Base-by-base conservation (phyloP, 2,113 vertebrate species). In the Aphelocoma coerulescens region DNA sequence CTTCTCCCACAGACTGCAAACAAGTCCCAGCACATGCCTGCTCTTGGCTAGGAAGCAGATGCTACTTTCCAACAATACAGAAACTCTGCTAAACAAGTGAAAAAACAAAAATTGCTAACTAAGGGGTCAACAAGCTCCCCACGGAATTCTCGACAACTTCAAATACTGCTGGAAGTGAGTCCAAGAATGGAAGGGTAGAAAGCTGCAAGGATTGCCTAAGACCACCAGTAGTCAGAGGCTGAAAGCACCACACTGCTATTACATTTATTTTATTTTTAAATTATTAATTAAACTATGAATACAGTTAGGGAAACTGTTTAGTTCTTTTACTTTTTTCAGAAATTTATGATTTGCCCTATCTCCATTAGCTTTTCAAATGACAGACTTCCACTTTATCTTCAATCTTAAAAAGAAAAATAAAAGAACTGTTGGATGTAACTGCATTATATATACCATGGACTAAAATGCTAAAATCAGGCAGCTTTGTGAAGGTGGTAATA, bases 1-100 rank as follows among this genome's bases (percentile, higher is more conserved):
- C 35, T 32, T 82, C 41, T 81, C 35, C 3, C 0, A 15, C 10
- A 14, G 26, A 20, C 44, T 57, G 28, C 54, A 61, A 49, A 35
- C 10, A 71, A 75, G 23, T 35, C 44, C 49, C 17, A 82, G 61
- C 43, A 67, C 0, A 1, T 0, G 0, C 23, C 61, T 74, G 20
- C 51, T 57, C 27, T 19, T 7, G 16, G 27, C 52, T 8, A n/a
- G 33, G 55, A 43, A 86, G 52, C 35, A 71, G 33, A 41, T 48
- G 13, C 13, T n/a, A 7, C 37, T 37, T 72, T 33, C 52, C n/a
- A 76, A 44, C 15, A 43, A 55, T 8, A 72, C 4, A 23, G 24
- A 44, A 85, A 52, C 54, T 67, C 71, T 44, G 30, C 28, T 37
- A 48, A 69, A 44, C 1, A 2, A 91, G 73, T 12, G 6, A 46